Conservation (phyloP, 53 echinoderm and acorn worm species). For the Zoroaster sp. region DNA sequence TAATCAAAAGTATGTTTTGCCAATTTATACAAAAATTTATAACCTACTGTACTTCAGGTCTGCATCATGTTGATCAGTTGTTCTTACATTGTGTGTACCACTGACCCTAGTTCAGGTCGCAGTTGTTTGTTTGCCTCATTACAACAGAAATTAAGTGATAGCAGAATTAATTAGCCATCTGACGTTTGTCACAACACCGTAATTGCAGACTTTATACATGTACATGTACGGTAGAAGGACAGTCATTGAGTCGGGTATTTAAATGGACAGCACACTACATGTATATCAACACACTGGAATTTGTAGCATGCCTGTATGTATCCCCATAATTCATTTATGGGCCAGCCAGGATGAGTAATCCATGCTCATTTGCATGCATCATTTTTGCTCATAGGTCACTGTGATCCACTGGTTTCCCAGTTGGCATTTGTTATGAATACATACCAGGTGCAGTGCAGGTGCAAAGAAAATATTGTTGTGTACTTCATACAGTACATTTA, state of each 20-base stretch:
- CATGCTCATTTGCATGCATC: slow-evolving; percentile 13
- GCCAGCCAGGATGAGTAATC: slow-evolving; percentile 19
- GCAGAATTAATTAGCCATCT: background rate
- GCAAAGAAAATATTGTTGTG: too few species aligned
- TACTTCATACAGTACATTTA: too few species aligned
- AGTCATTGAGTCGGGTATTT: background rate
- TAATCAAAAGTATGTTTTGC: too few species aligned
- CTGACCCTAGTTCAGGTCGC: too few species aligned
- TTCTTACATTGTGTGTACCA: too few species aligned
- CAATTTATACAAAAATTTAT: too few species aligned
- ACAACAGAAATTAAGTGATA: background rate
- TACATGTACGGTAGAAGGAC: background rate
- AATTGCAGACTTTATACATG: background rate
- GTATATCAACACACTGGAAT: background rate
- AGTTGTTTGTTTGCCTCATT: too few species aligned
- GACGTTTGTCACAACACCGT: background rate
- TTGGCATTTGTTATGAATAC: background rate
- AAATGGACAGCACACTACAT: background rate
- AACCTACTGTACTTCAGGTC: too few species aligned
- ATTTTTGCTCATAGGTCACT: background rate
- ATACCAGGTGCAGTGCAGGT: too few species aligned
- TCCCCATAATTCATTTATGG: slow-evolving; percentile 5
- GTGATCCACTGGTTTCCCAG: background rate
- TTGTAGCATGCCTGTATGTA: background rate
- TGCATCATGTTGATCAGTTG: too few species aligned